Evolutionary conservation across 2,113 vertebrate genomes (phyloP), one percentile per base, ranked within the genome.

Genomic region (Polypterus bichir): DNA sequence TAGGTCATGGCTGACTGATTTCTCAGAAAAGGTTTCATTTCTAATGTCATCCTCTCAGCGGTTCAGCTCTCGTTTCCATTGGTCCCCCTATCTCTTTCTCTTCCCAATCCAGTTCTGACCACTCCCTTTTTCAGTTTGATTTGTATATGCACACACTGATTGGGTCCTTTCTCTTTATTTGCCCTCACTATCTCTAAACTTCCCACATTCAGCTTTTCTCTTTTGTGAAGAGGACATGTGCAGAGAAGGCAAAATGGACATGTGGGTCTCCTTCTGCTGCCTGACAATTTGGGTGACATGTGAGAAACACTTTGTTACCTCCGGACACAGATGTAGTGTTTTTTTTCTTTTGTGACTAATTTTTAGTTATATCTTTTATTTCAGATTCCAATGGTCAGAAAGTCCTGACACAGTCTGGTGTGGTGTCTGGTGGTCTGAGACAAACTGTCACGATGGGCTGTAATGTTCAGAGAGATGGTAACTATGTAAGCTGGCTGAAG

Each of bases 331-430:
- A 47, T 5, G 4, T 44, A 6, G 5, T 61, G 64, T 63, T 27
- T 68, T 67, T 46, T 59, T 48, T 59, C 54, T 8, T 60, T 6
- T 9, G 4, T 52, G 11, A 49, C 27, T 8, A 48, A 46, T 54
- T 9, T 45, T 57, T 48, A 44, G 9, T 44, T 54, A 4, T 45
- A 69, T 60, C 69, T 70, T 71, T 48, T 27, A 27, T 27, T 27
- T 27, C 74, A 79, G 78, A 52, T 77, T 67, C 71, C 45, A 70
- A 66, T 49, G 60, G 67, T 64, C 70, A 69, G 61, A 73, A 62
- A 0, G 62, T 70, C 64, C 0, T 79, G 11, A 76, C 64, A 53
- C 74, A 78, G 69, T 66, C 62, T 46, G n/a, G 67, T 63, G 67
- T 69, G 0, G 59, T 73, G 65, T 49, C 69, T 61, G 66, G 69